phyloP scores from a whole-genome alignment of 2,888 invertebrate genomes.

The Andrena praecox region DNA sequence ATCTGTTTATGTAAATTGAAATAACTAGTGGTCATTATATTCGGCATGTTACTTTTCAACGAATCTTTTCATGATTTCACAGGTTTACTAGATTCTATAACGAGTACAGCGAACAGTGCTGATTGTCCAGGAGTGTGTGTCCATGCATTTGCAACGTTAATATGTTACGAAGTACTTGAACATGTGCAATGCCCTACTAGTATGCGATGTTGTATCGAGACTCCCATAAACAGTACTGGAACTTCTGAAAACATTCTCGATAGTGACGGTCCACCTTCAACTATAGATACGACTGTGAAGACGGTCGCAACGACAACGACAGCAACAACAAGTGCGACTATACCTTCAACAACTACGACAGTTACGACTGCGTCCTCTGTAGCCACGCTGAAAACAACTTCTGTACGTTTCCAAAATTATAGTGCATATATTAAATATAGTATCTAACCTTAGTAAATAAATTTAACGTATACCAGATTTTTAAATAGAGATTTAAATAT shows the following conservation, averaged over 20 bases:
- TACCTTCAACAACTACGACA: conserved; percentile 16
- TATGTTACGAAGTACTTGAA: conserved; percentile 94
- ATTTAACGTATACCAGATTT: background rate
- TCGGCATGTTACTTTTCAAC: background rate
- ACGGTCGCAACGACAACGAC: conserved; percentile 43
- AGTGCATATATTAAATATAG: background rate
- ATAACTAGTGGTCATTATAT: background rate
- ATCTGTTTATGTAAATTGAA: background rate
- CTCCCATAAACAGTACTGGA: conserved; percentile 87
- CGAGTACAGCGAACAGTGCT: conserved; percentile 93
- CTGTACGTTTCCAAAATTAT: conserved; percentile 37
- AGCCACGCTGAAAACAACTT: conserved; percentile 38
- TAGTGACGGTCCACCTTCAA: conserved; percentile 41
- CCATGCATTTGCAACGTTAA: conserved; percentile 93
- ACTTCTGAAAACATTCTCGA: conserved; percentile 58
- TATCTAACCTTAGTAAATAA: too few species aligned
- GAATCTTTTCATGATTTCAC: conserved; percentile 60
- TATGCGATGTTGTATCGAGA: conserved; percentile 94
- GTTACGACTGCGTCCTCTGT: conserved; percentile 41
- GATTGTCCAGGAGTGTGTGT: conserved; percentile 96
- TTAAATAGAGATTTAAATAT: background rate
- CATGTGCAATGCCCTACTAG: conserved; percentile 93
- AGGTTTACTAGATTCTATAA: conserved; percentile 94
- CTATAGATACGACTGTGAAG: conserved; percentile 44
- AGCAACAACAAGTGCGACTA: conserved; percentile 26